Evolutionary conservation across 2,797 vertebrate genomes (phyloP).

Genomic region (Psittacula echo): DNA sequence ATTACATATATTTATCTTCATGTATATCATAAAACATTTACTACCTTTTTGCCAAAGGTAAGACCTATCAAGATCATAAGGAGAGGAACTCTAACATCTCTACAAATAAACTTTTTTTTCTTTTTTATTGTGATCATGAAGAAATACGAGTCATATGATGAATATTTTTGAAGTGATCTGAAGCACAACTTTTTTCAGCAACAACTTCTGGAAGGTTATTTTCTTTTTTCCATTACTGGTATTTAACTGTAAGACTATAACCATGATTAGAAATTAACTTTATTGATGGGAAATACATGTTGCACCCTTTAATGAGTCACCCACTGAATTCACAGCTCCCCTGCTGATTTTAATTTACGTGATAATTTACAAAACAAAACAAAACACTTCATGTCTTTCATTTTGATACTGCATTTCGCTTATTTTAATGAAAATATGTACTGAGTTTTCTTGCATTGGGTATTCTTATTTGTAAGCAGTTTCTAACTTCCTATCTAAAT

Average conservation of each 20-base stretch:
- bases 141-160: background rate
- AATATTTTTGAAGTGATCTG: background rate
- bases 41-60: background rate
- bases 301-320: background rate
- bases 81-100: background rate
- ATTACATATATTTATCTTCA: background rate
- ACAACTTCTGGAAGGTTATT: background rate
- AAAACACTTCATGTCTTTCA: background rate
- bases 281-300: background rate
- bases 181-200: background rate
- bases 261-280: background rate
- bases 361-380: slow-evolving; percentile 11
- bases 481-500: background rate
- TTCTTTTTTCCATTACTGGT: background rate
- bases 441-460: background rate
- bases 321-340: background rate
- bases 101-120: background rate
- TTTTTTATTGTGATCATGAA: background rate
- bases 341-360: slow-evolving; percentile 28
- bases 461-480: background rate
- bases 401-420: background rate
- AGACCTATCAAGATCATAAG: background rate
- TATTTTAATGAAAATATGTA: background rate
- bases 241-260: background rate
- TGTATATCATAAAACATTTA: background rate